Conservation (phyloP, 2,888 invertebrate species). For the Neuroscelio doddi region DNA sequence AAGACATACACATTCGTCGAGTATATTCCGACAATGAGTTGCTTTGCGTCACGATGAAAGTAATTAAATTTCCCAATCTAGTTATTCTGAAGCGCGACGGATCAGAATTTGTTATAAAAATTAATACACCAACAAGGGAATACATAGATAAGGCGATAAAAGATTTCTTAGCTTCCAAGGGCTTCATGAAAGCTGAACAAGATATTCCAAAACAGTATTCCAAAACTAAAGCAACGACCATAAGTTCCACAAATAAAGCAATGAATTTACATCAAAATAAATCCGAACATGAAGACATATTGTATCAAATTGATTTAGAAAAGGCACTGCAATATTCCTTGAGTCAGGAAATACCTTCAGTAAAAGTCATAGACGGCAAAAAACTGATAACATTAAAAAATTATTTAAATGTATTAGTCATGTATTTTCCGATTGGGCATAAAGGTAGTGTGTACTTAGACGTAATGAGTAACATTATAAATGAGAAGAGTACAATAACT, state of each 20-base stretch:
- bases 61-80: constrained; percentile 75
- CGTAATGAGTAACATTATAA: constrained; percentile 76
- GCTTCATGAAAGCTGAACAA: too few relatives aligned
- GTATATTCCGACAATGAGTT: constrained; percentile 75
- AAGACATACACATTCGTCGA: constrained; percentile 76
- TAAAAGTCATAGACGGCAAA: constrained; percentile 80
- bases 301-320: constrained; percentile 92
- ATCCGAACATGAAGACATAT: constrained; percentile 67
- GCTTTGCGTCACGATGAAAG: constrained; percentile 72
- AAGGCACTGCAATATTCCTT: constrained; percentile 88
- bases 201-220: too few relatives aligned
- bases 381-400: constrained; percentile 82
- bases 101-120: constrained; percentile 69
- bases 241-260: constrained; percentile 11
- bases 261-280: constrained; percentile 2
- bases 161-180: constrained; percentile 71
- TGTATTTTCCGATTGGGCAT: constrained; percentile 85
- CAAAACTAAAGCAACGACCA: constrained; percentile 14
- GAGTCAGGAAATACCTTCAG: constrained; percentile 85
- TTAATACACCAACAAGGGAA: constrained; percentile 71
- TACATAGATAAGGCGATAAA: constrained; percentile 74
- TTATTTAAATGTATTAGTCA: constrained; percentile 81
- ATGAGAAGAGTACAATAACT: constrained; percentile 73
- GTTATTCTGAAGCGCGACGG: constrained; percentile 73
- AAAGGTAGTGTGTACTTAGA: constrained; percentile 73